These are phyloP conservation scores for Heliconius eleuchia DNA, from an alignment of 1,140 invertebrate species.

Conservation along the genomic window DNA sequence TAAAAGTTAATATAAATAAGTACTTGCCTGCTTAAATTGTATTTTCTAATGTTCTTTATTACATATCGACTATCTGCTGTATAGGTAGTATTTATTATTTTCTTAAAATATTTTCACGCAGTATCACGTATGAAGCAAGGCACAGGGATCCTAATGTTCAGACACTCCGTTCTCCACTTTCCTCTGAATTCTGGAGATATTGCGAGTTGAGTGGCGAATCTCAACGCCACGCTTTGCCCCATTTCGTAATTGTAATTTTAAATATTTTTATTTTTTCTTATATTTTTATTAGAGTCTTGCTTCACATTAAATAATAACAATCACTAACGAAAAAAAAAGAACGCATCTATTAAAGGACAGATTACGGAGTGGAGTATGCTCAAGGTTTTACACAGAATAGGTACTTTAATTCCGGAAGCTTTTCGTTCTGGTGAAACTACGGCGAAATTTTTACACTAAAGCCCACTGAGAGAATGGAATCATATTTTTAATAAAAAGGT, in stretches of 20 bases:
- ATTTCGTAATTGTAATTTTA: too few relatives aligned
- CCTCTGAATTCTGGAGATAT: too few relatives aligned
- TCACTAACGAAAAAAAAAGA: neutral
- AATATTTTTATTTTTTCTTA: too few relatives aligned
- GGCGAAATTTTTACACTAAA: constrained; percentile 19
- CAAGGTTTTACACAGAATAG: constrained; percentile 2
- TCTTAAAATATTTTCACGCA: too few relatives aligned
- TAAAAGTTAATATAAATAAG: neutral
- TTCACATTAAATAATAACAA: neutral
- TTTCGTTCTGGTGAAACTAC: constrained; percentile 8
- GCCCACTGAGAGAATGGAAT: constrained; percentile 24
- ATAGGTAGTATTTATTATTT: too few relatives aligned
- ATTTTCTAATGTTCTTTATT: too few relatives aligned
- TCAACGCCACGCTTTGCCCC: too few relatives aligned
- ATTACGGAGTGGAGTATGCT: constrained; percentile 4
- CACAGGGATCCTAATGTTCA: too few relatives aligned
- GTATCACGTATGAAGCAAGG: too few relatives aligned
- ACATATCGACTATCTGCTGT: too few relatives aligned
- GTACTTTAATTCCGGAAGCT: constrained; percentile 18
- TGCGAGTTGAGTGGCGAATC: too few relatives aligned
- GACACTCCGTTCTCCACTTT: too few relatives aligned
- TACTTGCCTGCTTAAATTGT: neutral
- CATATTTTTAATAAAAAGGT: constrained; percentile 27
- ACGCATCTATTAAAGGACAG: neutral
- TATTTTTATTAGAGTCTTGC: neutral